Evolutionary conservation across 1,140 invertebrate genomes (phyloP).

Genomic region (Galleria mellonella): DNA sequence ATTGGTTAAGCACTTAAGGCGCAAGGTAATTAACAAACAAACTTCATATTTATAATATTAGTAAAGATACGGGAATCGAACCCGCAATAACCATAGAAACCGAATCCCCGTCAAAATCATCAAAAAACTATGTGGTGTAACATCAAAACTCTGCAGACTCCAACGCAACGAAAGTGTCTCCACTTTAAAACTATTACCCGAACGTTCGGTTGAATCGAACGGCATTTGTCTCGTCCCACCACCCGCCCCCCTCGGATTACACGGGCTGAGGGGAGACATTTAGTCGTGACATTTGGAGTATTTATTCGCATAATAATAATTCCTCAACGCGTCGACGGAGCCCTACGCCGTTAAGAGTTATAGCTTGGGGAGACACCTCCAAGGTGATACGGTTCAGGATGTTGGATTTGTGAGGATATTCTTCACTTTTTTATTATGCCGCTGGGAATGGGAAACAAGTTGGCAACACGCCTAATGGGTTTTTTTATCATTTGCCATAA

Average conservation of each 20-base stretch:
- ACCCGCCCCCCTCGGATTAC: conserved; percentile 34
- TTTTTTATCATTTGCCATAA: no score
- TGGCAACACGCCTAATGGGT: no score
- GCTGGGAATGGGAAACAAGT: no score
- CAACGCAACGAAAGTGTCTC: not conserved
- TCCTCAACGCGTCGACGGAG: conserved; percentile 69
- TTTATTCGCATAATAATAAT: conserved; percentile 78
- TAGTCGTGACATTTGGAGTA: conserved; percentile 76
- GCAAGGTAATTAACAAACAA: no score
- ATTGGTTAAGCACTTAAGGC: no score
- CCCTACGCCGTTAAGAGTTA: conserved; percentile 66
- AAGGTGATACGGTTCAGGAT: conserved; percentile 35
- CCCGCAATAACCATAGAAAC: no score
- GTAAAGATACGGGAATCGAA: no score
- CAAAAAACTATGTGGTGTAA: no score
- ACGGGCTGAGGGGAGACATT: conserved; percentile 52
- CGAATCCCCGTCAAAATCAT: no score
- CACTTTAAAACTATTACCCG: conserved; percentile 39
- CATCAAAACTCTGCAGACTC: not conserved
- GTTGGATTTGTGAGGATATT: conserved; percentile 20
- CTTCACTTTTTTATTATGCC: no score
- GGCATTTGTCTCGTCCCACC: conserved; percentile 31
- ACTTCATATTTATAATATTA: no score
- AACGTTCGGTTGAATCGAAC: conserved; percentile 36
- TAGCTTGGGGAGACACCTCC: conserved; percentile 60